These are phyloP conservation scores for Psylliodes chrysocephalus DNA, from an alignment of 2,888 invertebrate species.

Conservation along the genomic window DNA sequence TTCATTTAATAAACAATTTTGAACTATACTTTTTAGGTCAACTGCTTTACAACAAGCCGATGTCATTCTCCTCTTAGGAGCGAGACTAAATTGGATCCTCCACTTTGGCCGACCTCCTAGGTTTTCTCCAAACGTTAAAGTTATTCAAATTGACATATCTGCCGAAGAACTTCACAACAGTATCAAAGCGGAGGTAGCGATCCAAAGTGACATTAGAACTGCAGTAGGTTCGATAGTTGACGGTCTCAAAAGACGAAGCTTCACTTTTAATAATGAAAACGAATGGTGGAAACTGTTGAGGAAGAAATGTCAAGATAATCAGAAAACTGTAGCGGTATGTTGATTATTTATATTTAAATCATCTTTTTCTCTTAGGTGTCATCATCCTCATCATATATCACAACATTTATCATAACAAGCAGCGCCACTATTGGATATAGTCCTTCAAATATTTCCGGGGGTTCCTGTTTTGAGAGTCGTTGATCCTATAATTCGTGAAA, in stretches of 20 bases:
- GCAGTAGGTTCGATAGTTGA: slow-evolving; percentile 74
- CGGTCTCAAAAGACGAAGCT: slow-evolving; percentile 68
- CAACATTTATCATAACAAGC: too few species aligned
- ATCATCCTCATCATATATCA: too few species aligned
- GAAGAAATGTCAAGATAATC: slow-evolving; percentile 79
- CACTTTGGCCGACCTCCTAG: slow-evolving; percentile 94
- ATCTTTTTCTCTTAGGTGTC: too few species aligned
- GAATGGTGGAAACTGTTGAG: slow-evolving; percentile 83
- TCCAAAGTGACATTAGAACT: slow-evolving; percentile 86
- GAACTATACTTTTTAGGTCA: slow-evolving; percentile 64
- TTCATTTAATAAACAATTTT: neutral
- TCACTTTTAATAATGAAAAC: slow-evolving; percentile 67
- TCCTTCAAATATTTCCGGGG: too few species aligned
- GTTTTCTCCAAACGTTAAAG: slow-evolving; percentile 82
- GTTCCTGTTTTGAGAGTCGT: too few species aligned
- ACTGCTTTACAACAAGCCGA: slow-evolving; percentile 88
- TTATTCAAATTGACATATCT: slow-evolving; percentile 90
- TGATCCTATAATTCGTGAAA: too few species aligned
- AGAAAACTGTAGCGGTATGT: slow-evolving; percentile 74
- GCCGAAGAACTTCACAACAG: slow-evolving; percentile 96
- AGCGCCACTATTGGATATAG: too few species aligned
- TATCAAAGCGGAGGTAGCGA: slow-evolving; percentile 78
- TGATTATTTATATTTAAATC: too few species aligned
- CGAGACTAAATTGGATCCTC: slow-evolving; percentile 96
- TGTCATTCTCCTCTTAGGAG: slow-evolving; percentile 78